A percentile compares a stretch with the other conserved stretches of the same genome.
phyloP scores from a whole-genome alignment of 2,888 invertebrate genomes.

The Amiota communis region DNA sequence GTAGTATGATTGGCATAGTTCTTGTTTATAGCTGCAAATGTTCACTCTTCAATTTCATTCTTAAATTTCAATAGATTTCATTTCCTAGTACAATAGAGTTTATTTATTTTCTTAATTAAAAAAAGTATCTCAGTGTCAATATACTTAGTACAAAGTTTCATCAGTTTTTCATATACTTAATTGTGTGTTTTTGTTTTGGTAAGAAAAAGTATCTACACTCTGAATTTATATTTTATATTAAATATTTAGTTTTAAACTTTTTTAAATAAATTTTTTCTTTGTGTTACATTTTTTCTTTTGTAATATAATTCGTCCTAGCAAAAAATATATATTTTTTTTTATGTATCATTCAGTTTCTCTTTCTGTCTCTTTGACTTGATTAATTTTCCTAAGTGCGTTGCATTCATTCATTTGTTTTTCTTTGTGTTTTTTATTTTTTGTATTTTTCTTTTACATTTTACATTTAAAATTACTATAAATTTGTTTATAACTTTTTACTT shows the following conservation, averaged over 20 bases:
- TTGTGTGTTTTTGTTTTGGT: slow-evolving; percentile 6
- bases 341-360: slow-evolving; percentile 33
- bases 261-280: slow-evolving; percentile 25
- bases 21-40: not conserved
- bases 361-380: slow-evolving; percentile 17
- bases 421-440: not conserved
- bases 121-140: slow-evolving; percentile 1
- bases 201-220: not conserved
- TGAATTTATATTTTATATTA: not conserved
- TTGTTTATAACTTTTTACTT: slow-evolving; percentile 14
- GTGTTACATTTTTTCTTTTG: slow-evolving; percentile 17
- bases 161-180: not conserved
- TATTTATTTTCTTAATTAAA: not conserved
- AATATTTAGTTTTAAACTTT: slow-evolving; percentile 17
- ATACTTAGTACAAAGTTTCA: slow-evolving; percentile 13
- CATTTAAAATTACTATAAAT: slow-evolving; percentile 8
- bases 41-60: not conserved
- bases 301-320: slow-evolving; percentile 54
- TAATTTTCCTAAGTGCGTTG: slow-evolving; percentile 31
- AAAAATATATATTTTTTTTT: slow-evolving; percentile 57
- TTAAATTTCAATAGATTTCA: not conserved
- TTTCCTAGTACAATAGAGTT: not conserved
- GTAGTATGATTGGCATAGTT: not conserved
- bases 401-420: slow-evolving; percentile 11
- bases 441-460: slow-evolving; percentile 26